phyloP scores from a whole-genome alignment of 1,140 invertebrate genomes.

The Ooceraea biroi region DNA sequence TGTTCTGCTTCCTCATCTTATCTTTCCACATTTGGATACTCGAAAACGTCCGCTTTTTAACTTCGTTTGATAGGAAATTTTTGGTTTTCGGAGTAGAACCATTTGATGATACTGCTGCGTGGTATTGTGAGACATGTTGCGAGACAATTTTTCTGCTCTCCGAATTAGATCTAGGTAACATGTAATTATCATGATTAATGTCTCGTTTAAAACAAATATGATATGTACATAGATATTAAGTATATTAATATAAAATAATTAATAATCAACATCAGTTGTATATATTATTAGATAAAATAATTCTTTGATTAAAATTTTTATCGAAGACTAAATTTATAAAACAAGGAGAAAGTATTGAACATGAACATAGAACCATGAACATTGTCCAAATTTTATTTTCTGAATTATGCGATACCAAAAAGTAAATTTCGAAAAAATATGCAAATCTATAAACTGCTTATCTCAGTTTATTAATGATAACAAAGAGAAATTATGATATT shows the following conservation, averaged over 20 bases:
- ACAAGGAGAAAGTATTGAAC: too few relatives aligned
- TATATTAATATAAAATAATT: not conserved
- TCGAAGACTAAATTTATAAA: too few relatives aligned
- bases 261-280: too few relatives aligned
- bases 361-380: too few relatives aligned
- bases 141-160: not conserved
- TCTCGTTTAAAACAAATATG: constrained; percentile 16
- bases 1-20: constrained; percentile 1
- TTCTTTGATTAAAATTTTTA: too few relatives aligned
- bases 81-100: not conserved
- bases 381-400: too few relatives aligned
- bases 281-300: too few relatives aligned
- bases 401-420: too few relatives aligned
- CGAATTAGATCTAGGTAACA: constrained; percentile 3
- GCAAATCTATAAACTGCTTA: too few relatives aligned
- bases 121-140: not conserved
- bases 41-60: constrained; percentile 21
- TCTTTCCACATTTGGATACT: constrained; percentile 37
- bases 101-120: not conserved
- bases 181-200: constrained; percentile 3
- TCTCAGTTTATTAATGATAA: too few relatives aligned
- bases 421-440: too few relatives aligned
- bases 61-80: constrained; percentile 9
- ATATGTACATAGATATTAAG: not conserved
- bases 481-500: too few relatives aligned